Percentiles rank a stretch among this genome's conserved stretches.
Conservation (phyloP, 2,888 invertebrate species). For the Sisyra terminalis region DNA sequence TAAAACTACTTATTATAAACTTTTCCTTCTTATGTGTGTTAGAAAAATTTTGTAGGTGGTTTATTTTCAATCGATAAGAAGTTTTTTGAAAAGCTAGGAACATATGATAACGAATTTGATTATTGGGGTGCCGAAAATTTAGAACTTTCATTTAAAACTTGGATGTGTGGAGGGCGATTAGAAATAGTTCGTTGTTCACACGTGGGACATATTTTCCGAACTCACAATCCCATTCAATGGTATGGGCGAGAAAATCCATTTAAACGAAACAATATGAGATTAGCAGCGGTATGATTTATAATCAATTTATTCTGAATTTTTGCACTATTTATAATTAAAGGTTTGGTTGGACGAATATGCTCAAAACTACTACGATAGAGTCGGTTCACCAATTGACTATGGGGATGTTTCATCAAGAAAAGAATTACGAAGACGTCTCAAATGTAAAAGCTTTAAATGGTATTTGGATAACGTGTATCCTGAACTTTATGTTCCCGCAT, state of each 20-base stretch:
- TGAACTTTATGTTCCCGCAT: constrained; percentile 95
- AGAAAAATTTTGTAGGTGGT: constrained; percentile 31
- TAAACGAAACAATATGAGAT: constrained; percentile 86
- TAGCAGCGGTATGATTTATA: constrained; percentile 53
- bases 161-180: constrained; percentile 99
- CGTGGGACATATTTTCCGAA: constrained; percentile 97
- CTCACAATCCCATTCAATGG: constrained; percentile 97
- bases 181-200: constrained; percentile 98
- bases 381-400: constrained; percentile 92
- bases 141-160: constrained; percentile 95
- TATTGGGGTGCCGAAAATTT: constrained; percentile 99
- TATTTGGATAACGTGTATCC: constrained; percentile 96
- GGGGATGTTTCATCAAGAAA: constrained; percentile 80
- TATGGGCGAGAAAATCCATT: constrained; percentile 92
- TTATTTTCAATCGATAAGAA: constrained; percentile 86
- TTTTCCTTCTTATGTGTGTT: no score
- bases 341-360: constrained; percentile 97
- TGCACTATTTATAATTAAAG: constrained; percentile 19
- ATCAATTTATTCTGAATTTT: not conserved
- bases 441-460: constrained; percentile 97
- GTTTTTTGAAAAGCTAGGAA: constrained; percentile 90
- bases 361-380: constrained; percentile 96
- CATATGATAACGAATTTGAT: constrained; percentile 97
- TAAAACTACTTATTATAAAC: no score
- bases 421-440: constrained; percentile 62